Percentiles rank a stretch among this genome's conserved stretches.
phyloP scores from a whole-genome alignment of 2,888 invertebrate species.

The Endotricha flammealis region DNA sequence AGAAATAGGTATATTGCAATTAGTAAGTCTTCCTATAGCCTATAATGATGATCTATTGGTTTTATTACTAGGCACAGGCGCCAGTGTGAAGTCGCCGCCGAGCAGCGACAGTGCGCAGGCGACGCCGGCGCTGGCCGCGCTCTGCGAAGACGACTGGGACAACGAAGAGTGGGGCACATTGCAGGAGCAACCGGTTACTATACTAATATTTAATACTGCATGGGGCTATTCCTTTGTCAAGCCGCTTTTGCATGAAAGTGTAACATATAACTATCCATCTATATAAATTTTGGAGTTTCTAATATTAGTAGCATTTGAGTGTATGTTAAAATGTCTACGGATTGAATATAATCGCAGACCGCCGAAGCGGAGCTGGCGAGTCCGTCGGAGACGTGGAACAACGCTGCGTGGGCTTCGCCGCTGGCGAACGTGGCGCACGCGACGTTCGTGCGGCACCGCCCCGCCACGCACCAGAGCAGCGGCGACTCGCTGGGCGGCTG shows the following conservation, averaged over 20 bases:
- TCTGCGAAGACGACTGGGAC: constrained; percentile 86
- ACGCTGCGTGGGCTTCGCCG: constrained; percentile 60
- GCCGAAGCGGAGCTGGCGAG: constrained; percentile 77
- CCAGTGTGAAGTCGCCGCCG: constrained; percentile 58
- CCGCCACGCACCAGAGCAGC: constrained; percentile 66
- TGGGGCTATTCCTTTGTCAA: too few relatives aligned
- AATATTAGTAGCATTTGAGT: too few relatives aligned
- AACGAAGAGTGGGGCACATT: constrained; percentile 92
- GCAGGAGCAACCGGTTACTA: constrained; percentile 86
- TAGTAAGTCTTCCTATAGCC: too few relatives aligned
- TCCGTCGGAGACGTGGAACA: constrained; percentile 81
- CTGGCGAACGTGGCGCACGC: constrained; percentile 46
- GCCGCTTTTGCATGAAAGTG: too few relatives aligned
- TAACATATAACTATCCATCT: too few relatives aligned
- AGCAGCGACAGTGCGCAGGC: constrained; percentile 72
- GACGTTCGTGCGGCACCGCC: constrained; percentile 48
- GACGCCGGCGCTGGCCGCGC: constrained; percentile 74
- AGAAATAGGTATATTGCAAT: too few relatives aligned
- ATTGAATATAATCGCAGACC: too few relatives aligned
- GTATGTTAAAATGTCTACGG: too few relatives aligned
- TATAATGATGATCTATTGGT: too few relatives aligned
- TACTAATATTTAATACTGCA: constrained; percentile 4
- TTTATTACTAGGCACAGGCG: constrained; percentile 58
- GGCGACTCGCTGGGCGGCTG: constrained; percentile 80
- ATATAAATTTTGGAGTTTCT: too few relatives aligned